These are phyloP conservation scores for Boloria euphrosyne DNA, from an alignment of 2,888 invertebrate genomes.

Conservation along the genomic window DNA sequence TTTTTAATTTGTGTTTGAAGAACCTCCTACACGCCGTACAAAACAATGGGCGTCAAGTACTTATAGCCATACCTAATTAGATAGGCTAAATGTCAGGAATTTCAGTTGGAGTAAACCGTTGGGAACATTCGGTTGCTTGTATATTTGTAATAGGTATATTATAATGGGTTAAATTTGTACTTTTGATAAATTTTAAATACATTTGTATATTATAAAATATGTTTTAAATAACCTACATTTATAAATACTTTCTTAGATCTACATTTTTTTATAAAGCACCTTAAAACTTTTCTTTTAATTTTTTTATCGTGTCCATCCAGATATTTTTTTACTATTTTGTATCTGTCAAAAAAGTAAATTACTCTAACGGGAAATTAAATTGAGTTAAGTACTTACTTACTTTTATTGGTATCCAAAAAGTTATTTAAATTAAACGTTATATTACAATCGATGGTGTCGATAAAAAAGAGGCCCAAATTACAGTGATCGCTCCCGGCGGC, in stretches of 20 bases:
- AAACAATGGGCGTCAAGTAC: constrained; percentile 27
- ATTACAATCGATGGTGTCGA: constrained; percentile 21
- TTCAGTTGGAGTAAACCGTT: constrained; percentile 53
- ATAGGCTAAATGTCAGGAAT: constrained; percentile 54
- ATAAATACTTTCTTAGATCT: too few species aligned
- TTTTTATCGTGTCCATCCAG: too few species aligned
- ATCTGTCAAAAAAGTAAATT: not conserved
- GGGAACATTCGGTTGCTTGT: constrained; percentile 10
- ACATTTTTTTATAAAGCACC: too few species aligned
- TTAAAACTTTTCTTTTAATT: too few species aligned
- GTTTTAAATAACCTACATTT: too few species aligned
- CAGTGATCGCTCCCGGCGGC: constrained; percentile 30
- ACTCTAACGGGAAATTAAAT: not conserved
- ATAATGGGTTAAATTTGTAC: not conserved
- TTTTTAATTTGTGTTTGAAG: constrained; percentile 17
- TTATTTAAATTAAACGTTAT: constrained; percentile 17
- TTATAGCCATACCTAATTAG: constrained; percentile 52
- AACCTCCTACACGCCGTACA: constrained; percentile 18
- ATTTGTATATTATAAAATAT: too few species aligned
- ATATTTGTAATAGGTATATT: not conserved
- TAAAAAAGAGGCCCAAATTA: constrained; percentile 31
- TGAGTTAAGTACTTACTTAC: not conserved
- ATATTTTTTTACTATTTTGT: not conserved
- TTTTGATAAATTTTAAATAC: constrained; percentile 1
- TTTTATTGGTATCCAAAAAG: constrained; percentile 3